phyloP scores from a whole-genome alignment of 2,797 vertebrate genomes.

The Sebastiscus albofasciatus region DNA sequence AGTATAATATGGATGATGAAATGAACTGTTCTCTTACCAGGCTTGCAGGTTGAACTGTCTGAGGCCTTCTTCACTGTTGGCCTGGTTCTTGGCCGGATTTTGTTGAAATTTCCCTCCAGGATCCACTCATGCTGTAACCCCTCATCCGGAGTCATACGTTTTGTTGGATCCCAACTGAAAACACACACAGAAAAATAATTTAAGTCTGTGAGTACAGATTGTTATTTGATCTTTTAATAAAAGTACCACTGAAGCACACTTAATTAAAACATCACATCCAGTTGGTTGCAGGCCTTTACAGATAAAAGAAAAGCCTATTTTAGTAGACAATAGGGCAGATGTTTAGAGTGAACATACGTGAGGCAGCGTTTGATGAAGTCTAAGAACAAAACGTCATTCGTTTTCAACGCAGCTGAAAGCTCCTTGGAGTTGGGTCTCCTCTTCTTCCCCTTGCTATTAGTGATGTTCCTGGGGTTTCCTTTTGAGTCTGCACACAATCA shows the following conservation, averaged over 20 bases:
- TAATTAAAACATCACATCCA: neutral
- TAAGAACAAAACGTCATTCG: constrained; percentile 87
- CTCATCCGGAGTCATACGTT: constrained; percentile 92
- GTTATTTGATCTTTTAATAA: neutral
- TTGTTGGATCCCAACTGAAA: constrained; percentile 89
- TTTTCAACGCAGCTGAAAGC: constrained; percentile 87
- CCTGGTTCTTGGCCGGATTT: constrained; percentile 75
- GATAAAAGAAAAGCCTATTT: neutral
- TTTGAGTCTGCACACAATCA: constrained; percentile 87
- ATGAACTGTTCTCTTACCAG: constrained; percentile 51
- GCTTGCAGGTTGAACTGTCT: constrained; percentile 67
- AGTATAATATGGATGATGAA: neutral
- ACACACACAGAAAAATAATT: neutral
- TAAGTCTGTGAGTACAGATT: neutral
- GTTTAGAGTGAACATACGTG: constrained; percentile 79
- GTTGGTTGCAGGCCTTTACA: neutral
- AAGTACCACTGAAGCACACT: neutral
- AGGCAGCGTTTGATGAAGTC: constrained; percentile 92
- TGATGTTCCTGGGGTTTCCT: constrained; percentile 89
- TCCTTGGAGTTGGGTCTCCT: constrained; percentile 90
- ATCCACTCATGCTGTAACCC: constrained; percentile 92
- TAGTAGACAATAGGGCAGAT: neutral
- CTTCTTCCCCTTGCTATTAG: constrained; percentile 92
- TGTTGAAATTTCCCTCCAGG: constrained; percentile 86
- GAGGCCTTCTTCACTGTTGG: constrained; percentile 76